A percentile compares a stretch with the other conserved stretches of the same genome.
These are phyloP conservation scores for Fringilla coelebs DNA, from an alignment of 2,797 vertebrate genomes.

Conservation along the genomic window DNA sequence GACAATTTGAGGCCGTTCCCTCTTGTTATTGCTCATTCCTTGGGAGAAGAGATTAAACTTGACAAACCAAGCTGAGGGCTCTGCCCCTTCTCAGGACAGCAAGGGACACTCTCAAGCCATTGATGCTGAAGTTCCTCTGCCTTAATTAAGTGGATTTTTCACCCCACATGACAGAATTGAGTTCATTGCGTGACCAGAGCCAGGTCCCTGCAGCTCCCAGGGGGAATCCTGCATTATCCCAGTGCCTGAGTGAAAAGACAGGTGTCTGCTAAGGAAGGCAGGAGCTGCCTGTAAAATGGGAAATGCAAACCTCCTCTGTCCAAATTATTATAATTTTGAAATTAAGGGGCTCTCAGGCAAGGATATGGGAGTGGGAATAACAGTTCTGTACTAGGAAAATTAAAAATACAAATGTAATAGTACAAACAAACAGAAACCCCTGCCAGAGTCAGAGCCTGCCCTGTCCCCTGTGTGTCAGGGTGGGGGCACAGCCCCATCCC, in stretches of 20 bases:
- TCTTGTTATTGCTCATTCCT: background rate
- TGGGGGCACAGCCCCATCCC: too few species aligned
- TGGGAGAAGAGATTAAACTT: background rate
- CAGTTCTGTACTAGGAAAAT: too few species aligned
- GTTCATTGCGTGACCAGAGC: accelerated
- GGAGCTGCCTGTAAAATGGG: too few species aligned
- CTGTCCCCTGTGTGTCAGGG: too few species aligned
- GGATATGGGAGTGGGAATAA: too few species aligned
- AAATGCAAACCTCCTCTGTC: too few species aligned
- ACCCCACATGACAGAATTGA: accelerated
- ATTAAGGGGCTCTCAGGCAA: too few species aligned
- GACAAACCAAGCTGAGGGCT: accelerated
- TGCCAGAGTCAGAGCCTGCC: too few species aligned
- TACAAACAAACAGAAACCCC: too few species aligned
- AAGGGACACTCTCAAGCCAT: background rate
- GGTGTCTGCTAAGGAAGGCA: too few species aligned
- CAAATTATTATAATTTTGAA: too few species aligned
- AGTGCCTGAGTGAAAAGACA: background rate
- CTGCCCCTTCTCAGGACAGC: background rate
- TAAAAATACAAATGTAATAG: too few species aligned
- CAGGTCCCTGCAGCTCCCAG: background rate
- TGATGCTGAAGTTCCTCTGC: background rate
- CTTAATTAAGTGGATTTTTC: background rate
- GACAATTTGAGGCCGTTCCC: background rate
- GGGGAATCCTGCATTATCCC: background rate